A percentile compares a stretch with the other conserved stretches of the same genome.
phyloP scores from a whole-genome alignment of 2,888 invertebrate species.

The Zhuqinia jingwanae region DNA sequence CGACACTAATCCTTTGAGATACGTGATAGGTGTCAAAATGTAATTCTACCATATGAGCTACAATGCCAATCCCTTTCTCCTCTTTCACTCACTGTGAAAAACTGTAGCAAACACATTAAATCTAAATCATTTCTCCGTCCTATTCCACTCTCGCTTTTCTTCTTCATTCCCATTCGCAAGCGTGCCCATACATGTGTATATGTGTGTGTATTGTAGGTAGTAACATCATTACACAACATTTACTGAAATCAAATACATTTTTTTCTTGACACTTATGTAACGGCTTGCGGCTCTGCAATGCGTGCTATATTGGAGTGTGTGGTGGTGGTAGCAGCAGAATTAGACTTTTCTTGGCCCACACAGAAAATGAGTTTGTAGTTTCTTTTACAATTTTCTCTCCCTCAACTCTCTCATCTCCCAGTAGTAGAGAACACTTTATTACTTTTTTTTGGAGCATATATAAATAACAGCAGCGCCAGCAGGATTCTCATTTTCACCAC shows the following conservation, averaged over 20 bases:
- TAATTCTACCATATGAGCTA: conserved; percentile 51
- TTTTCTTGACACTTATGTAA: conserved; percentile 1
- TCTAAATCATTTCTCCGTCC: conserved; percentile 34
- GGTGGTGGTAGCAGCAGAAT: not conserved
- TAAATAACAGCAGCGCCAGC: not conserved
- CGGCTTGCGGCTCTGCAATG: not conserved
- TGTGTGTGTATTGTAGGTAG: not conserved
- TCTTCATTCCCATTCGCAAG: not conserved
- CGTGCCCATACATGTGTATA: not conserved
- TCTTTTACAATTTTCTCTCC: no score
- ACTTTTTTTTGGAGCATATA: no score
- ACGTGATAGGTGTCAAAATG: conserved; percentile 67
- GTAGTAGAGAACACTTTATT: not conserved
- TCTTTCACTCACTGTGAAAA: conserved; percentile 11
- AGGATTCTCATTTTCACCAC: conserved; percentile 23
- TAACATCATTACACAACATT: not conserved
- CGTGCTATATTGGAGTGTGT: no score
- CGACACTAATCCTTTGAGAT: conserved; percentile 58
- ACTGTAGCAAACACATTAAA: conserved; percentile 41
- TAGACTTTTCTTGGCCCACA: no score
- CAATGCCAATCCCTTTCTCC: conserved; percentile 28
- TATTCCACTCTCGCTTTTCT: not conserved
- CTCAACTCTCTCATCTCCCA: no score
- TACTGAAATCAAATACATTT: conserved; percentile 1
- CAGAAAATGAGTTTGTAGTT: not conserved